Conservation (phyloP, 2,888 invertebrate species). For the Drepana falcataria region DNA sequence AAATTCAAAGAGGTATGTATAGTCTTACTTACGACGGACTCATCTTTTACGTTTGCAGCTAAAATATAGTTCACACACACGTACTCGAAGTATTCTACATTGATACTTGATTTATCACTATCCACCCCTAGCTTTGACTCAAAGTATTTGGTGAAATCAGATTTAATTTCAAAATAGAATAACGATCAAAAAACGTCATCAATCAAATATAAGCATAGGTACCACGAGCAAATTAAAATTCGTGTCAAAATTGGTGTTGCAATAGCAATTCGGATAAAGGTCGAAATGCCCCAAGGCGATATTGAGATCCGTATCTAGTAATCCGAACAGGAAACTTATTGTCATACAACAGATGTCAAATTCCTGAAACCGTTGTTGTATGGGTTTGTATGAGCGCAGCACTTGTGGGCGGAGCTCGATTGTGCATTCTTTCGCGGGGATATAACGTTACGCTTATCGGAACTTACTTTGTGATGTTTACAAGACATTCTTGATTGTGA, state of each 20-base stretch:
- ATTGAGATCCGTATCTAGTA: constrained; percentile 65
- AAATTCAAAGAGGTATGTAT: too few relatives aligned
- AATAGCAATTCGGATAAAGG: constrained; percentile 50
- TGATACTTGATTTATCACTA: too few relatives aligned
- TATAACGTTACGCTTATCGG: constrained; percentile 36
- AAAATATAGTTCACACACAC: too few relatives aligned
- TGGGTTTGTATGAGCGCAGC: constrained; percentile 43
- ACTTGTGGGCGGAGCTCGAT: constrained; percentile 67
- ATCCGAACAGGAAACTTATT: constrained; percentile 76
- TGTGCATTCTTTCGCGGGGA: constrained; percentile 47
- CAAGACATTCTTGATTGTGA: not conserved
- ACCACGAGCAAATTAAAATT: constrained; percentile 41
- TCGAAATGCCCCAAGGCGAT: constrained; percentile 51
- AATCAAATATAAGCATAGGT: constrained; percentile 25
- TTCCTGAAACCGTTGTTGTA: constrained; percentile 48
- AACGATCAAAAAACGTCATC: constrained; percentile 20
- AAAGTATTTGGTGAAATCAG: too few relatives aligned
- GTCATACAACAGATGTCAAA: constrained; percentile 73
- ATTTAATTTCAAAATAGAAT: too few relatives aligned
- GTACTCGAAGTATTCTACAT: too few relatives aligned
- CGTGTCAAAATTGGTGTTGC: constrained; percentile 23
- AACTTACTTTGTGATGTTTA: constrained; percentile 8
- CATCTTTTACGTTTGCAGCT: too few relatives aligned
- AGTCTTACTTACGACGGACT: too few relatives aligned
- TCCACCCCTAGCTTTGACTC: too few relatives aligned